Conservation (phyloP, 2,797 vertebrate species). For the Denticeps clupeoides region DNA sequence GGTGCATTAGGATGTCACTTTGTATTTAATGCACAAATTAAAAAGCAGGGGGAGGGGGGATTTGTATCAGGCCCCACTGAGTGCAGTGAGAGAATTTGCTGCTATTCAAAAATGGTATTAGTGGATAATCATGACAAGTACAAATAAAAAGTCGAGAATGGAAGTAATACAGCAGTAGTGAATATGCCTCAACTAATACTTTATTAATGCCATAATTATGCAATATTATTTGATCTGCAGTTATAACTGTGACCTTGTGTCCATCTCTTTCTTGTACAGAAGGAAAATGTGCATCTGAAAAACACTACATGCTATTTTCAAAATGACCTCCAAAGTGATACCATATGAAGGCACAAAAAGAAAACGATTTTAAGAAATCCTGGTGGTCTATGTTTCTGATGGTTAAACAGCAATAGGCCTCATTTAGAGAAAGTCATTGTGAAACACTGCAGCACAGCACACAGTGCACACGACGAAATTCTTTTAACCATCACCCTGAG, state of each 20-base stretch:
- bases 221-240: constrained; percentile 18
- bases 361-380: neutral
- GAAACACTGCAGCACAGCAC: too few relatives aligned
- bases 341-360: neutral
- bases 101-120: constrained; percentile 30
- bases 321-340: too few relatives aligned
- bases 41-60: neutral
- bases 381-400: too few relatives aligned
- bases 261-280: constrained; percentile 18
- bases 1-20: constrained; percentile 31
- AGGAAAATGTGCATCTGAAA: too few relatives aligned
- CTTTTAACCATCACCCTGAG: too few relatives aligned
- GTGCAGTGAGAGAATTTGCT: constrained; percentile 8
- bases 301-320: too few relatives aligned
- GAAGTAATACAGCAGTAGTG: constrained; percentile 29
- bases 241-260: constrained; percentile 23
- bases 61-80: constrained; percentile 7
- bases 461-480: too few relatives aligned
- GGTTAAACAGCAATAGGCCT: too few relatives aligned
- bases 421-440: too few relatives aligned
- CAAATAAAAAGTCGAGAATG: constrained; percentile 25
- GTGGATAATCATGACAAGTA: constrained; percentile 30
- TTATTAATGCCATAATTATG: constrained; percentile 24
- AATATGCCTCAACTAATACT: constrained; percentile 19
- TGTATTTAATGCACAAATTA: constrained; percentile 18